Evolutionary conservation across 2,888 invertebrate genomes (phyloP), one percentile per base, ranked within the genome.

Genomic region (Scaptomyza parva): DNA sequence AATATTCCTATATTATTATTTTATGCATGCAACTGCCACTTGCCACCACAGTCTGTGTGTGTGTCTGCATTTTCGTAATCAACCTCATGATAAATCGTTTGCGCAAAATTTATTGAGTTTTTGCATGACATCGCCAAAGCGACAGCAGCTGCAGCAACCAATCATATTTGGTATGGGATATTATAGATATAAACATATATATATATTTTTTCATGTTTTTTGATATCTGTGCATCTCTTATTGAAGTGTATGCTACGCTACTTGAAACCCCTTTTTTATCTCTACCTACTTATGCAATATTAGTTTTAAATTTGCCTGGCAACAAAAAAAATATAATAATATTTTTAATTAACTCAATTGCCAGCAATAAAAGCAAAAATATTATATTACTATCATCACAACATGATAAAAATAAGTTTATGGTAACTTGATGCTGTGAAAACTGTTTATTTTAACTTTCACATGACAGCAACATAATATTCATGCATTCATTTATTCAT

Each of bases 1-100:
- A 87, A 87, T 83, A 83, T 82, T 76, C 71, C 65, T 52, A 74
- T 87, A 82, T 85, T 87, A 82, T 85, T 85, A 83, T 87, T 87
- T 87, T 85, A 87, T 86, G 82, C 85, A 84, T 87, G 73, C 85
- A 81, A 80, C 60, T 70, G n/a, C 62, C 61, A 61, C 52, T 53
- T 41, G 37, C 35, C 24, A 24, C 22, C 55, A 12, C 45, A 9
- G 14, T 14, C 35, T 30, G 35, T 61, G 33, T 43, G 77, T 71
- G 72, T 77, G 86, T 87, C 77, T 87, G 83, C 80, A 86, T 79
- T 87, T 83, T 87, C 81, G 85, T 86, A 86, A 88, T 89, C 87
- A 88, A 87, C 76, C 88, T 79, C 79, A 89, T 89, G 88, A 89
- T 89, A 89, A 89, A 89, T 89, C 88, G 87, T 84, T 89, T 84